These are phyloP conservation scores for Lysandra coridon DNA, from an alignment of 2,888 invertebrate genomes.

Conservation along the genomic window DNA sequence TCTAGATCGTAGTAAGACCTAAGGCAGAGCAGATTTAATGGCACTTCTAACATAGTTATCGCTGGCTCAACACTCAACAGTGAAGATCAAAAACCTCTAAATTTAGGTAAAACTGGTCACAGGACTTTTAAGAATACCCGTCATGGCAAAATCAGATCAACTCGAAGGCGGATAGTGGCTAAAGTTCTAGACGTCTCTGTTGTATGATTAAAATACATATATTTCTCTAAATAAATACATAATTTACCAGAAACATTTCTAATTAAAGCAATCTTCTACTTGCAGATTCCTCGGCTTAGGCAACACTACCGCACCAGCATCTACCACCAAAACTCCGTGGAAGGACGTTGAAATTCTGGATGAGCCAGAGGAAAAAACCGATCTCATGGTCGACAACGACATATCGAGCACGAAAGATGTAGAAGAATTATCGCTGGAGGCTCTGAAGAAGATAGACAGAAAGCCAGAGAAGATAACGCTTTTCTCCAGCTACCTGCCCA, in stretches of 20 bases:
- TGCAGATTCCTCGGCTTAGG: slow-evolving; percentile 62
- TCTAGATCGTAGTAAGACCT: too few species aligned
- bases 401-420: slow-evolving; percentile 56
- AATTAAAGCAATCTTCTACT: slow-evolving; percentile 33
- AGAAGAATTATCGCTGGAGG: slow-evolving; percentile 63
- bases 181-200: too few species aligned
- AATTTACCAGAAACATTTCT: not conserved
- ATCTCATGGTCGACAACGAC: slow-evolving; percentile 53
- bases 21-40: too few species aligned
- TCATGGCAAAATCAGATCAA: too few species aligned
- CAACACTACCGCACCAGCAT: slow-evolving; percentile 47
- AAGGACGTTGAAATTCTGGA: slow-evolving; percentile 57
- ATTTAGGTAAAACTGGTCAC: too few species aligned
- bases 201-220: too few species aligned
- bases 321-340: slow-evolving; percentile 50
- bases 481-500: slow-evolving; percentile 58
- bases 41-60: too few species aligned
- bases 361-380: slow-evolving; percentile 49
- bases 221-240: too few species aligned
- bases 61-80: too few species aligned
- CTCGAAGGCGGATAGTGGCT: too few species aligned
- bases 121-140: too few species aligned
- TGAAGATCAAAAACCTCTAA: too few species aligned
- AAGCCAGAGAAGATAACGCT: slow-evolving; percentile 69
- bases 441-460: slow-evolving; percentile 50